A percentile compares a stretch with the other conserved stretches of the same genome.
Evolutionary conservation across 2,888 invertebrate species (phyloP).

Genomic region (Lingula anatina): DNA sequence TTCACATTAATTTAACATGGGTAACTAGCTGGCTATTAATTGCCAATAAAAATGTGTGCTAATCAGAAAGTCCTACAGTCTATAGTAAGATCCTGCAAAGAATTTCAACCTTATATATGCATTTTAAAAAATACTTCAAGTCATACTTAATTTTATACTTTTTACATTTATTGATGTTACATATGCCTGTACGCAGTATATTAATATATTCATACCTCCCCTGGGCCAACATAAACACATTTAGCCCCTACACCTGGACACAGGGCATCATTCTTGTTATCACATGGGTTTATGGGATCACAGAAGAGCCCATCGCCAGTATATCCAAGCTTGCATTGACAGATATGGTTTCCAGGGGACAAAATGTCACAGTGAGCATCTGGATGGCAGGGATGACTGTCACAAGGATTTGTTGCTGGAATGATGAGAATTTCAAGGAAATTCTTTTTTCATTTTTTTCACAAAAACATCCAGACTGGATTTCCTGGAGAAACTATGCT

Average conservation of each 20-base stretch:
- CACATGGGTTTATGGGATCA: slow-evolving; percentile 33
- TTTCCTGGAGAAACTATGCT: no score
- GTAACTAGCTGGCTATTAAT: not conserved
- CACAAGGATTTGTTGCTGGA: slow-evolving; percentile 6
- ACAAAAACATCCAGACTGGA: no score
- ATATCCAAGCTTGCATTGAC: slow-evolving; percentile 29
- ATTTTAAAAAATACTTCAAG: no score
- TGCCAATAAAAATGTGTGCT: slow-evolving; percentile 1
- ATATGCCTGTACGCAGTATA: no score
- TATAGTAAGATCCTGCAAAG: no score
- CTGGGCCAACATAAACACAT: slow-evolving; percentile 30
- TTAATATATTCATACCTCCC: slow-evolving; percentile 18
- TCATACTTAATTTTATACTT: no score
- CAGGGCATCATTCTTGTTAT: slow-evolving; percentile 28
- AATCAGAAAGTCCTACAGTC: no score
- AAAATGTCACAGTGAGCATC: slow-evolving; percentile 23
- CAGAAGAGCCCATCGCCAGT: slow-evolving; percentile 35
- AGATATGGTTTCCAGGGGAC: slow-evolving; percentile 21
- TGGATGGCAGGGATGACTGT: slow-evolving; percentile 16
- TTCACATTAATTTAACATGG: no score
- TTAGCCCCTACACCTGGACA: slow-evolving; percentile 24
- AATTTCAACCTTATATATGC: no score
- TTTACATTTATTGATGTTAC: no score
- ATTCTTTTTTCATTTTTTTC: no score
- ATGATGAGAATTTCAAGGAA: no score